phyloP scores from a whole-genome alignment of 1,140 invertebrate genomes.

The Bombus soroeensis region DNA sequence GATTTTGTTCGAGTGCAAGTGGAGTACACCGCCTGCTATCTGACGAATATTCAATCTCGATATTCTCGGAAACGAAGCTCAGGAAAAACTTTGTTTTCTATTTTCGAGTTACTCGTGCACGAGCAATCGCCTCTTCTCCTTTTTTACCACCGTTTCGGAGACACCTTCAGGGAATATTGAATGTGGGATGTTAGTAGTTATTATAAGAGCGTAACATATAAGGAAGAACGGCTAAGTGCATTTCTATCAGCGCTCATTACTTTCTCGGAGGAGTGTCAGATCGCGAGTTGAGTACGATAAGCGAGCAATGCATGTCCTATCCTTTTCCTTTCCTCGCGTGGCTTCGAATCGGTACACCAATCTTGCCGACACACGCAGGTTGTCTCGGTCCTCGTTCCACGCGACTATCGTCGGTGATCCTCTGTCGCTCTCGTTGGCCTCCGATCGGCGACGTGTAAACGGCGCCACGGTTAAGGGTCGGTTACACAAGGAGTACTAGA shows the following conservation, averaged over 20 bases:
- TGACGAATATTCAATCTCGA: no score
- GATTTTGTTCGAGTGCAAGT: no score
- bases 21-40: no score
- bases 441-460: slow-evolving; percentile 36
- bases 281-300: slow-evolving; percentile 59
- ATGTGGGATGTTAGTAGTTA: slow-evolving; percentile 24
- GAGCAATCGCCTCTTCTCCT: no score
- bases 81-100: no score
- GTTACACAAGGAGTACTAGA: slow-evolving; percentile 45
- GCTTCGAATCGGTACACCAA: slow-evolving; percentile 39
- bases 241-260: slow-evolving; percentile 57
- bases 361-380: slow-evolving; percentile 60
- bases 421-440: slow-evolving; percentile 13
- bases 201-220: slow-evolving; percentile 15
- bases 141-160: no score
- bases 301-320: slow-evolving; percentile 57
- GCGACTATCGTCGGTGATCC: neutral
- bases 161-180: no score
- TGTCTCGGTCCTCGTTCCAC: slow-evolving; percentile 44
- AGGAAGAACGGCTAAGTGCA: slow-evolving; percentile 38
- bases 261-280: slow-evolving; percentile 46
- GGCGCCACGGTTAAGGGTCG: slow-evolving; percentile 53
- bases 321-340: slow-evolving; percentile 3
- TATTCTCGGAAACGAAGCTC: no score
- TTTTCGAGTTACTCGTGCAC: no score